A percentile compares a stretch with the other conserved stretches of the same genome.
Evolutionary conservation across 1,140 invertebrate species (phyloP).

Genomic region (Nylanderia fulva): DNA sequence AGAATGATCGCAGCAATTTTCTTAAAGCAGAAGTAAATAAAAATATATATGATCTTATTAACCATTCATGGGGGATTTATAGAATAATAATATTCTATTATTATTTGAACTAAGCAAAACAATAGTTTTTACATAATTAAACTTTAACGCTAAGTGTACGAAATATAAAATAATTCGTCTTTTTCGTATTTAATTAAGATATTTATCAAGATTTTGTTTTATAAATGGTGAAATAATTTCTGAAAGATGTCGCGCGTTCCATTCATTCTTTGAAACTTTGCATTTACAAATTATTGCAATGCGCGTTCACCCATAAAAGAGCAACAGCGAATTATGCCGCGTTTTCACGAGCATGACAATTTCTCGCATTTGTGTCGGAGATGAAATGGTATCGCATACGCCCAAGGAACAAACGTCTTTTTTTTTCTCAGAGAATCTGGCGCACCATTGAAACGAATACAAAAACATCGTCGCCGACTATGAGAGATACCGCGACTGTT

Average conservation of each 20-base stretch:
- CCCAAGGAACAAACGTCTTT: conserved; percentile 39
- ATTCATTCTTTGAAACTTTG: background rate
- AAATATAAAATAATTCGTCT: background rate
- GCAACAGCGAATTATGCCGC: background rate
- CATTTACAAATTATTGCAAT: conserved; percentile 20
- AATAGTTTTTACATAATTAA: no score
- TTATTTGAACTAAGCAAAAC: background rate
- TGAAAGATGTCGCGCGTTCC: no score
- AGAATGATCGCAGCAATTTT: background rate
- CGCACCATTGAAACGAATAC: conserved; percentile 34
- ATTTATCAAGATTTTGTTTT: background rate
- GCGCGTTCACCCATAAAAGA: background rate
- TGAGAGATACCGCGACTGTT: background rate
- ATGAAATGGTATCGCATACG: background rate
- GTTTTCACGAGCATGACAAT: conserved; percentile 34
- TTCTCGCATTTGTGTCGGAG: conserved; percentile 24
- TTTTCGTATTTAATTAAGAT: no score
- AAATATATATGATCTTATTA: background rate
- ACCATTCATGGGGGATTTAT: background rate
- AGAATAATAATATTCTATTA: background rate
- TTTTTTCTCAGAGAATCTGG: conserved; percentile 39
- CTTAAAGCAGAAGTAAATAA: background rate
- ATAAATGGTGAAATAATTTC: background rate
- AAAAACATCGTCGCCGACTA: conserved; percentile 29
- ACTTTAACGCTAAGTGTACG: no score